phyloP scores from a whole-genome alignment of 53 echinoderm and acorn worm species.

The Temnopleurus reevesii region DNA sequence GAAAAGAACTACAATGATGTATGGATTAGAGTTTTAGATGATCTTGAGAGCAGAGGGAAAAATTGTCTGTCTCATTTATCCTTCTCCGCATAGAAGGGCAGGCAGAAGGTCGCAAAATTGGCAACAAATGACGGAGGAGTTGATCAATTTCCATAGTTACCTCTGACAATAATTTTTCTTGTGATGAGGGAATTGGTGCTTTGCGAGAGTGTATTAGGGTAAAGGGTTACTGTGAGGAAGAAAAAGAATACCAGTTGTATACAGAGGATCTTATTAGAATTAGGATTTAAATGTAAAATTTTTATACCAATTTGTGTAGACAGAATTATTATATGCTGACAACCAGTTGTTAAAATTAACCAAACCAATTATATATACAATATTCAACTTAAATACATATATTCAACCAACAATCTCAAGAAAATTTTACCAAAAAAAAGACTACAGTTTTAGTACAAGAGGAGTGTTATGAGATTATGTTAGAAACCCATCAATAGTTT shows the following conservation, averaged over 20 bases:
- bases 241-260: constrained; percentile 27
- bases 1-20: not conserved
- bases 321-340: too few relatives aligned
- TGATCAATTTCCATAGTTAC: constrained; percentile 53
- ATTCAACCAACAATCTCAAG: too few relatives aligned
- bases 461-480: too few relatives aligned
- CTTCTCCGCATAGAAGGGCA: not conserved
- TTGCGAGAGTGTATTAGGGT: constrained; percentile 50
- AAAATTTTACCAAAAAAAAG: too few relatives aligned
- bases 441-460: too few relatives aligned
- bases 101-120: constrained; percentile 10
- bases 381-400: too few relatives aligned
- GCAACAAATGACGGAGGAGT: constrained; percentile 9
- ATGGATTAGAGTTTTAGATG: constrained; percentile 6
- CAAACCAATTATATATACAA: too few relatives aligned
- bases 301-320: too few relatives aligned
- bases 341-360: too few relatives aligned
- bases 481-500: too few relatives aligned
- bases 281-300: too few relatives aligned
- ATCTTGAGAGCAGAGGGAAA: not conserved
- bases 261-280: not conserved
- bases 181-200: constrained; percentile 43
- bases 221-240: constrained; percentile 39
- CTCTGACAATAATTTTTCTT: constrained; percentile 52
- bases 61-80: not conserved